Conservation (phyloP, 2,888 invertebrate species). For the Drosophila incognita region DNA sequence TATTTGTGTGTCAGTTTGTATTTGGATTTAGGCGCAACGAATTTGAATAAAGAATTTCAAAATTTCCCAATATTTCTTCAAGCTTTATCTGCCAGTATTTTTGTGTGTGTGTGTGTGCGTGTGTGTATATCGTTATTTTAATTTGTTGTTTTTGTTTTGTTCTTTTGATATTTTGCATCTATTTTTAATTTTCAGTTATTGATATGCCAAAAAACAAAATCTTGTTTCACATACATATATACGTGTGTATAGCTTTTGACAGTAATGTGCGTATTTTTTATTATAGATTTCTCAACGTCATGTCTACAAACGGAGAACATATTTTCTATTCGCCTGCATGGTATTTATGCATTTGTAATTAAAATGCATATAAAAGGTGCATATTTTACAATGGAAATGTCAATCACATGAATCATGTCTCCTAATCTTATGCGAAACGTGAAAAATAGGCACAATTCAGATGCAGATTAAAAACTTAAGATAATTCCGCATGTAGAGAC, state of each 20-base stretch:
- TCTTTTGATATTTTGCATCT: slow-evolving; percentile 48
- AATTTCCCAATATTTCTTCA: slow-evolving; percentile 55
- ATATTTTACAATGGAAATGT: slow-evolving; percentile 1
- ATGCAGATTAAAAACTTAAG: slow-evolving; percentile 19
- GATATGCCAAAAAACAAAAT: slow-evolving; percentile 75
- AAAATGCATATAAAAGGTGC: not conserved
- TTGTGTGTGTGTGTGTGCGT: too few species aligned
- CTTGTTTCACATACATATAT: slow-evolving; percentile 22
- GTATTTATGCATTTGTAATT: slow-evolving; percentile 6
- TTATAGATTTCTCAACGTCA: slow-evolving; percentile 60
- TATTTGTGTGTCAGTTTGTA: slow-evolving; percentile 22
- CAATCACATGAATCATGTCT: slow-evolving; percentile 10
- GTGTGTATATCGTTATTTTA: slow-evolving; percentile 25
- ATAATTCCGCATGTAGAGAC: slow-evolving; percentile 15
- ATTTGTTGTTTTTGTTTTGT: slow-evolving; percentile 44
- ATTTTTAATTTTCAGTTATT: slow-evolving; percentile 82
- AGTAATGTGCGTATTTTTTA: slow-evolving; percentile 39
- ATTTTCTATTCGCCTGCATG: slow-evolving; percentile 13
- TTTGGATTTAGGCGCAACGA: slow-evolving; percentile 26
- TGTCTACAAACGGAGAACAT: slow-evolving; percentile 47
- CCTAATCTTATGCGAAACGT: slow-evolving; percentile 48
- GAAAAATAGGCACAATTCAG: slow-evolving; percentile 20
- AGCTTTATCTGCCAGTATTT: slow-evolving; percentile 46
- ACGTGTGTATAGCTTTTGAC: slow-evolving; percentile 26
- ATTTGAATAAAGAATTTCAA: slow-evolving; percentile 41